Evolutionary conservation across 2,797 vertebrate species (phyloP), one percentile per base, ranked within the genome.

Genomic region (Enteromius thamalakanensis): DNA sequence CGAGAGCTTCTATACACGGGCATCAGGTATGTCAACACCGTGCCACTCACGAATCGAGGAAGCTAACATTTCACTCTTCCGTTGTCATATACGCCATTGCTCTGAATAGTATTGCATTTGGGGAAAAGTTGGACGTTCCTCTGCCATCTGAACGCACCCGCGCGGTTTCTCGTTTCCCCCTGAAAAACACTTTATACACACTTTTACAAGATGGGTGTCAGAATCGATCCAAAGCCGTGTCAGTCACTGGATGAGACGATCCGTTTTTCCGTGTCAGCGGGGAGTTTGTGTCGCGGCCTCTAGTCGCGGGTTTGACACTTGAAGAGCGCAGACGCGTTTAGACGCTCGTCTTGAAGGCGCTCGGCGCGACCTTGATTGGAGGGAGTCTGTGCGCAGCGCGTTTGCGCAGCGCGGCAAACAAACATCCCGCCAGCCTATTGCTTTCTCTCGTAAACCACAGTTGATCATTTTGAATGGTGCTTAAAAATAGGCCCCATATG

Each of bases 141-240:
- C 45, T 74, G 32, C 67, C 49, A 34, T 47, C 26, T 62, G 80
- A 81, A 67, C 47, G 67, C 79, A 84, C 67, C 72, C 74, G 64
- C 72, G 64, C 65, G 65, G 47, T 62, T 78, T 84, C 47, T 84
- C 68, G 34, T 69, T 40, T 19, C 15, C 79, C 70, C 58, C 72
- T 80, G 72, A 85, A 87, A 81, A 78, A 82, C 83, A 86, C 83
- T 85, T 83, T 78, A 83, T 86, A 83, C 83, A 77, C 84, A 80
- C 76, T 86, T 86, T 84, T 86, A 87, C 87, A 87, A 83, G 87
- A 55, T 86, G 84, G 62, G 62, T 88, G 87, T 83, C 85, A 88
- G 69, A 86, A 84, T 72, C 60, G 58, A 88, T 67, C 72, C 87
- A 83, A 84, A 80, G 72, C 80, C 37, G 49, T 86, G 87, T 82